Evolutionary conservation across 2,888 invertebrate species (phyloP).

Genomic region (Drosophila helvetica): DNA sequence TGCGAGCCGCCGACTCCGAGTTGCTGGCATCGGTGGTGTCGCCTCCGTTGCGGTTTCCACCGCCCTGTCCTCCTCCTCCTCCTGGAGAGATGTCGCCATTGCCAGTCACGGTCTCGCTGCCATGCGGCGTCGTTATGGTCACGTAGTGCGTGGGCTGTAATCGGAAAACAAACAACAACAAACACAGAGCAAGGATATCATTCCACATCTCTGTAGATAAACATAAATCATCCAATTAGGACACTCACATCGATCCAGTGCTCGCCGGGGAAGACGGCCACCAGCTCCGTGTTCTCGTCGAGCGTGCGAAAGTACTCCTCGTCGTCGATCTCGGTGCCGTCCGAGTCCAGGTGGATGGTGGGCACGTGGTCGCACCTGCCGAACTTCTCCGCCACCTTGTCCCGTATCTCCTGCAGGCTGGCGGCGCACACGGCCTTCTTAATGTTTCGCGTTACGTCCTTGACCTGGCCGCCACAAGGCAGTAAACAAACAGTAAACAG

Average conservation of each 20-base stretch:
- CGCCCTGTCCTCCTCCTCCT: slow-evolving; percentile 13
- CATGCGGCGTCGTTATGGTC: slow-evolving; percentile 85
- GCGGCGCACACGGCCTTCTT: slow-evolving; percentile 93
- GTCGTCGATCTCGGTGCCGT: slow-evolving; percentile 97
- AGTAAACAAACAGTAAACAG: neutral
- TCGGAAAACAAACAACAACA: slow-evolving; percentile 13
- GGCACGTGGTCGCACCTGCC: slow-evolving; percentile 86
- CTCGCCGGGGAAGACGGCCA: slow-evolving; percentile 91
- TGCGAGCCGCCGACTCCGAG: slow-evolving; percentile 84
- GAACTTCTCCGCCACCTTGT: slow-evolving; percentile 90
- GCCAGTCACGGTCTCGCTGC: slow-evolving; percentile 78
- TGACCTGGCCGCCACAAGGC: slow-evolving; percentile 75
- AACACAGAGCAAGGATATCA: slow-evolving; percentile 2
- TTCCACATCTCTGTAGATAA: slow-evolving; percentile 16
- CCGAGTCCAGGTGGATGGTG: slow-evolving; percentile 94
- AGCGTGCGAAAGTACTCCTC: slow-evolving; percentile 97
- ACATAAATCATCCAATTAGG: slow-evolving; percentile 32
- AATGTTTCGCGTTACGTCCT: slow-evolving; percentile 90
- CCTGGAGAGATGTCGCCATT: slow-evolving; percentile 45
- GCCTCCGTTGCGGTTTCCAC: slow-evolving; percentile 18
- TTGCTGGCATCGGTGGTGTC: slow-evolving; percentile 82
- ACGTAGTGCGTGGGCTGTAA: slow-evolving; percentile 84
- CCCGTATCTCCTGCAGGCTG: slow-evolving; percentile 90
- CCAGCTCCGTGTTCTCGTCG: slow-evolving; percentile 93
- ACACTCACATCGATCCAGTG: slow-evolving; percentile 87